Percentiles rank a stretch among this genome's conserved stretches.
Conservation (phyloP, 1,140 invertebrate species). For the Hestina assimilis region DNA sequence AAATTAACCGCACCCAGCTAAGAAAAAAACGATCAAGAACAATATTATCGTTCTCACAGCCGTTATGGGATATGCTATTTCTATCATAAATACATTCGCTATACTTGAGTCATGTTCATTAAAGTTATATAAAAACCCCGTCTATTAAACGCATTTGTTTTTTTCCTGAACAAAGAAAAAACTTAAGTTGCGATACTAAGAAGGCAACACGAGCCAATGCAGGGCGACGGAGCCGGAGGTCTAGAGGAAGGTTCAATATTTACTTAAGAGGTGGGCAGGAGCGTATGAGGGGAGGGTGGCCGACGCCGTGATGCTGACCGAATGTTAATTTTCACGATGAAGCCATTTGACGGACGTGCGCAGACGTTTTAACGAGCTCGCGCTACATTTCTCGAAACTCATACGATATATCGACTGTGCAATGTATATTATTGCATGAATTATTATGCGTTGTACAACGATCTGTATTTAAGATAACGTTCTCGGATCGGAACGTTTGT, state of each 20-base stretch:
- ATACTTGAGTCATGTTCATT: neutral
- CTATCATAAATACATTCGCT: neutral
- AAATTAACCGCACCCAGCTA: slow-evolving; percentile 4
- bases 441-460: slow-evolving; percentile 52
- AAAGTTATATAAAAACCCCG: neutral
- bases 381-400: slow-evolving; percentile 58
- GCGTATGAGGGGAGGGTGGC: slow-evolving; percentile 20
- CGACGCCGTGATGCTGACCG: slow-evolving; percentile 47
- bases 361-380: slow-evolving; percentile 44
- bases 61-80: neutral
- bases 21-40: too few species aligned
- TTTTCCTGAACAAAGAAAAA: neutral
- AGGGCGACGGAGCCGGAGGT: too few species aligned
- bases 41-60: neutral
- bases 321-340: slow-evolving; percentile 73
- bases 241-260: slow-evolving; percentile 63
- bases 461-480: slow-evolving; percentile 14
- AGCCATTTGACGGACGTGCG: slow-evolving; percentile 64
- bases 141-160: neutral
- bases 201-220: slow-evolving; percentile 42
- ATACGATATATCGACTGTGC: slow-evolving; percentile 47
- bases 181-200: slow-evolving; percentile 2
- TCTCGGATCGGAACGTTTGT: slow-evolving; percentile 1
- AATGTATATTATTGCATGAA: slow-evolving; percentile 59
- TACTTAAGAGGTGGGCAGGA: slow-evolving; percentile 46